Evolutionary conservation across 2,888 invertebrate species (phyloP).

Genomic region (Ypsolopha scabrella): DNA sequence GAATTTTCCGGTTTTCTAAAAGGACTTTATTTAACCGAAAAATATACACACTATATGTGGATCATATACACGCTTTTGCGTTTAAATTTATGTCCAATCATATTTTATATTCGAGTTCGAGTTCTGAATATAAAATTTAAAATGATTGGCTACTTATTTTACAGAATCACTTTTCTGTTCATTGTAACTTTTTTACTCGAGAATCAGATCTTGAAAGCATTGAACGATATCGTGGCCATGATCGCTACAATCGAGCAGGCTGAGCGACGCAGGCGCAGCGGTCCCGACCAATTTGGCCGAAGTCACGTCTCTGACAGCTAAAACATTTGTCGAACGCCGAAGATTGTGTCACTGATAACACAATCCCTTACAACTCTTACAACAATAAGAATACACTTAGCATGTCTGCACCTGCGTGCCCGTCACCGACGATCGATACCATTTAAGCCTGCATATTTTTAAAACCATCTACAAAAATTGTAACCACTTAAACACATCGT

Average conservation of each 20-base stretch:
- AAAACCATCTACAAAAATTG: slow-evolving; percentile 18
- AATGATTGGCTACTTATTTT: neutral
- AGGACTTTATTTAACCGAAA: no score
- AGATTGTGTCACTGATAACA: slow-evolving; percentile 70
- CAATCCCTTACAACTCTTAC: slow-evolving; percentile 67
- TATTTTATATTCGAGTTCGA: neutral
- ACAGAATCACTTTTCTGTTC: no score
- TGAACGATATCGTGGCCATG: slow-evolving; percentile 1
- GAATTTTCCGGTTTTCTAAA: no score
- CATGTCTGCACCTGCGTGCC: slow-evolving; percentile 67
- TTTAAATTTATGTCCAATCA: no score
- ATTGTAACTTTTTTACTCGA: neutral
- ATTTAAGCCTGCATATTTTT: slow-evolving; percentile 43
- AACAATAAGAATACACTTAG: slow-evolving; percentile 69
- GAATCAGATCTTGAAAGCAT: neutral
- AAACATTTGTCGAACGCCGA: slow-evolving; percentile 65
- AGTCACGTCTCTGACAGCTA: slow-evolving; percentile 67
- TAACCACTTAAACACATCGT: slow-evolving; percentile 19
- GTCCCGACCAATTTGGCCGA: slow-evolving; percentile 48
- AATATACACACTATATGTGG: no score
- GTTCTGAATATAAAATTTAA: neutral
- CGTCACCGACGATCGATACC: slow-evolving; percentile 37
- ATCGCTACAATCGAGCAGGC: neutral
- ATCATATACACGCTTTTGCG: no score
- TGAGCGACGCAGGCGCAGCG: slow-evolving; percentile 2